A percentile compares a stretch with the other conserved stretches of the same genome.
These are phyloP conservation scores for Megatriorchis doriae DNA, from an alignment of 2,113 vertebrate genomes.

Conservation along the genomic window DNA sequence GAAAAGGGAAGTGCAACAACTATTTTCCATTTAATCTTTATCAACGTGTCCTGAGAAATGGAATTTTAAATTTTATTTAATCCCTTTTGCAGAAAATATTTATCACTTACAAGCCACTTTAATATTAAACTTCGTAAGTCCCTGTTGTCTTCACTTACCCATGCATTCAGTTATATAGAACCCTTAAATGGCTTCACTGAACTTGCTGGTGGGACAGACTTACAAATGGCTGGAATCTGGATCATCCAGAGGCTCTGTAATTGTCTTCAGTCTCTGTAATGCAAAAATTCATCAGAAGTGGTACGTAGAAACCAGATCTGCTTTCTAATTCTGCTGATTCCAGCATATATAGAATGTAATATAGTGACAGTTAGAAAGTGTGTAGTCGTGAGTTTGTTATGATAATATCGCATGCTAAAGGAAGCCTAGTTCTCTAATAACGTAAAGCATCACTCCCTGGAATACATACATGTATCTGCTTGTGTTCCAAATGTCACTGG, in stretches of 20 bases:
- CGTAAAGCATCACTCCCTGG: constrained; percentile 14
- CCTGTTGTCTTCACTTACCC: neutral
- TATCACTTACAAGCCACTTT: neutral
- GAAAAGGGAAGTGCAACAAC: neutral
- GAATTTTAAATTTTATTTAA: neutral
- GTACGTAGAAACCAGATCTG: neutral
- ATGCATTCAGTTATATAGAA: neutral
- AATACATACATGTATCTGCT: constrained; percentile 3
- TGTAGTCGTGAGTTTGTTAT: neutral
- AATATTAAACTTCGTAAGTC: neutral
- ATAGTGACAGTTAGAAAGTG: neutral
- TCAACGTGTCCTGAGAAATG: neutral
- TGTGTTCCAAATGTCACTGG: constrained; percentile 48
- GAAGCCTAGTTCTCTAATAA: constrained; percentile 1
- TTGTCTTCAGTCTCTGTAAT: neutral
- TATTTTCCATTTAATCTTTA: neutral
- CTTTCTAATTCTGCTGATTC: constrained; percentile 20
- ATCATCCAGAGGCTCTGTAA: neutral
- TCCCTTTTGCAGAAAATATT: neutral
- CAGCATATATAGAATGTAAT: neutral
- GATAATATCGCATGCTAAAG: neutral
- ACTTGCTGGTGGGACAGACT: neutral
- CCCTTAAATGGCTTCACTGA: neutral
- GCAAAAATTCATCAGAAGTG: neutral
- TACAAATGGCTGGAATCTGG: neutral